Base-by-base conservation (phyloP, 2,888 invertebrate genomes). In the Napeogenes inachia region DNA sequence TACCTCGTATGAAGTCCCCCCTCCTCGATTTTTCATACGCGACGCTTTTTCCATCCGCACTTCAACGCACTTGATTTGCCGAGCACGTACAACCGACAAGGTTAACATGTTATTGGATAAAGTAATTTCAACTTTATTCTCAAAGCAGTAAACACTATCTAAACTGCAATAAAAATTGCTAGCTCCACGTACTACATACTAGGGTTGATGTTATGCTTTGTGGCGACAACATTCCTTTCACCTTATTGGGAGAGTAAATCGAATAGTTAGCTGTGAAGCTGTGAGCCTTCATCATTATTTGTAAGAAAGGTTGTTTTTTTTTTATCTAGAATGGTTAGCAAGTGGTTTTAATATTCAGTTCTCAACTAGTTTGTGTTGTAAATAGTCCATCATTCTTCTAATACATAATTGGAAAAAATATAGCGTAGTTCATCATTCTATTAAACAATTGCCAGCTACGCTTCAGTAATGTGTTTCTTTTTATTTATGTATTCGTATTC, bases 51-150 rank as follows among this genome's bases (percentile, higher is more conserved):
- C 83, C 85, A 83, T 87, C 87, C 83, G 80, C 86, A 85, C 87
- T 87, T 84, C 81, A 86, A 83, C 80, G 78, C 81, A 88, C 89
- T 89, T 89, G 88, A 90, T 90, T 89, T 89, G 84, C 88, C 75
- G 81, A 83, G 88, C 89, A 89, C 89, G 89, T 87, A 82, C 67
- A 42, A 55, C 56, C 56, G 58, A 63, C 73, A 68, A 75, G 68
- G 69, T 71, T 60, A 68, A 72, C 70, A 65, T 69, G 67, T 60
- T 58, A 56, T 59, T 21, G 33, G 38, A 47, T 68, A 59, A 45
- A 69, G 74, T 64, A 80, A 72, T 74, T 72, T 80, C 73, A 76
- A 80, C 87, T 78, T 74, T 86, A 74, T 70, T 53, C 12, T 32
- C 45, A 58, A 69, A 60, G 72, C 62, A 63, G 71, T 79, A 82